phyloP scores from a whole-genome alignment of 2,888 invertebrate genomes.

The Acronicta aceris region DNA sequence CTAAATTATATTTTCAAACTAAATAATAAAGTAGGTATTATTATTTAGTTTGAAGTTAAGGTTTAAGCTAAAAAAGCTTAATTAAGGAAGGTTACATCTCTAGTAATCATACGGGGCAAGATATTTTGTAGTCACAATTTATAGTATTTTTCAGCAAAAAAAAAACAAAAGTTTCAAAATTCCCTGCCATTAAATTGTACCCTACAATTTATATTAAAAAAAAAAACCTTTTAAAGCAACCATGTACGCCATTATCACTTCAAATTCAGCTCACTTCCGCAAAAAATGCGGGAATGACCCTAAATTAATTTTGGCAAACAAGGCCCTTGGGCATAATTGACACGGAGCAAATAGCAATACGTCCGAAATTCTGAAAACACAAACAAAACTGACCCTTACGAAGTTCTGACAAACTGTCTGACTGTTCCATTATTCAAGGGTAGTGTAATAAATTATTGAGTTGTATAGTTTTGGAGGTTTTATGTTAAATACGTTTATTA shows the following conservation, averaged over 20 bases:
- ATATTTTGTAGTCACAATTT: too few relatives aligned
- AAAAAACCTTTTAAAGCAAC: not conserved
- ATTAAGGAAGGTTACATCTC: too few relatives aligned
- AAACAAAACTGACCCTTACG: constrained; percentile 35
- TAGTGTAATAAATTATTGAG: constrained; percentile 49
- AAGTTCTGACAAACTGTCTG: constrained; percentile 43
- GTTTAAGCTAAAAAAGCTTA: too few relatives aligned
- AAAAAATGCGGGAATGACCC: constrained; percentile 23
- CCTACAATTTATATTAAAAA: not conserved
- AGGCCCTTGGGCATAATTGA: constrained; percentile 39
- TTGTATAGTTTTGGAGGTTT: constrained; percentile 40
- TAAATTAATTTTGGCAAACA: constrained; percentile 46
- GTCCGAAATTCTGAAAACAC: constrained; percentile 34
- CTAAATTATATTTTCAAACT: too few relatives aligned
- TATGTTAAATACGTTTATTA: constrained; percentile 45
- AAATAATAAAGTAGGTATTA: too few relatives aligned
- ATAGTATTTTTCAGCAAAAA: not conserved
- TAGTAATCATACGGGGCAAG: too few relatives aligned
- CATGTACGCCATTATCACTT: constrained; percentile 29
- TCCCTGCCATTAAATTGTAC: not conserved
- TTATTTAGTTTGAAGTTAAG: too few relatives aligned
- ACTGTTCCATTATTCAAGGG: constrained; percentile 43
- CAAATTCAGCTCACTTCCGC: constrained; percentile 27
- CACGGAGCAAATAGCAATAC: constrained; percentile 42
- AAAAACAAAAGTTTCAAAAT: not conserved